Evolutionary conservation across 2,888 invertebrate species (phyloP).

Genomic region (Thymelicus lineola): DNA sequence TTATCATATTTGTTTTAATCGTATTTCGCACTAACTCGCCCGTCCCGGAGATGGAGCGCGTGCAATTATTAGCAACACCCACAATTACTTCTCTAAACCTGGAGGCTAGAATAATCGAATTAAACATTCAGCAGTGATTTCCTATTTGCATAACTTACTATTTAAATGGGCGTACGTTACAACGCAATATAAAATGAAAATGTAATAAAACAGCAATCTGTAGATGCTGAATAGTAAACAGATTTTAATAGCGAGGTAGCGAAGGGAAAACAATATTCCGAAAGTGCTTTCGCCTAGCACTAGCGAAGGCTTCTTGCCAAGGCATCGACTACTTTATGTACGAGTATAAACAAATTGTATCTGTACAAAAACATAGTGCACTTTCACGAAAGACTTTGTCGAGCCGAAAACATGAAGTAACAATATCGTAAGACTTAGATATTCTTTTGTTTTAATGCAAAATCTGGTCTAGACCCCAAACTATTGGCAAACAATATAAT

Average conservation of each 20-base stretch:
- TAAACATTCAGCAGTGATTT: constrained; percentile 20
- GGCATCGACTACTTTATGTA: background rate
- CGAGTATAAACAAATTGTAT: constrained; percentile 19
- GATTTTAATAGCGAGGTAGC: constrained; percentile 14
- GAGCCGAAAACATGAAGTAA: constrained; percentile 30
- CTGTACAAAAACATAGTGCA: constrained; percentile 8
- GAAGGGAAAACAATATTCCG: constrained; percentile 10
- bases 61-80: constrained; percentile 18
- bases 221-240: constrained; percentile 2
- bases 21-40: constrained; percentile 6
- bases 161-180: constrained; percentile 16
- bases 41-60: constrained; percentile 12
- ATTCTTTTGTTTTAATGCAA: constrained; percentile 48
- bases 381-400: constrained; percentile 20
- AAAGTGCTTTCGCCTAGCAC: constrained; percentile 25
- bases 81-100: constrained; percentile 18
- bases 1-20: constrained; percentile 16
- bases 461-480: too few relatives aligned
- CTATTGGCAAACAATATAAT: too few relatives aligned
- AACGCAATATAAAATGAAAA: constrained; percentile 12
- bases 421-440: constrained; percentile 50
- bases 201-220: background rate
- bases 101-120: constrained; percentile 20
- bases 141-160: constrained; percentile 18
- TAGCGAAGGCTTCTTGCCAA: constrained; percentile 28